Evolutionary conservation across 2,888 invertebrate genomes (phyloP).

Genomic region (Ectemnius continuus): DNA sequence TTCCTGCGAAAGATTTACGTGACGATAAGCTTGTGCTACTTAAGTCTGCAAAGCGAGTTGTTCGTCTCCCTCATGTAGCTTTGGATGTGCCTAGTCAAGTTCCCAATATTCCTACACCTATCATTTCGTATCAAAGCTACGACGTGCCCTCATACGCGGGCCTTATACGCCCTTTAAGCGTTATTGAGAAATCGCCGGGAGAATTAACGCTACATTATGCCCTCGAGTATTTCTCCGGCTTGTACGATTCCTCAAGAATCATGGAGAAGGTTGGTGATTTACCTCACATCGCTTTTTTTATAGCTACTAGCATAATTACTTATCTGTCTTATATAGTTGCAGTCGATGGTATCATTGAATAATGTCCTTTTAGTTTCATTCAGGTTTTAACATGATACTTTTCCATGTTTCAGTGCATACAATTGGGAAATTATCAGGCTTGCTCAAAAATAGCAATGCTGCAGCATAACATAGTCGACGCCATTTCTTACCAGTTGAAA

Average conservation of each 20-base stretch:
- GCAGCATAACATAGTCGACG: constrained; percentile 76
- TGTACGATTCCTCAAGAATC: constrained; percentile 73
- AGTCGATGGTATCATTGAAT: too few species aligned
- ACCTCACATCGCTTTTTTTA: background rate
- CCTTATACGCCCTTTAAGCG: constrained; percentile 67
- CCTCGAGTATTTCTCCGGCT: constrained; percentile 76
- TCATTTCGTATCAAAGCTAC: constrained; percentile 75
- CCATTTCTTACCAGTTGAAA: constrained; percentile 76
- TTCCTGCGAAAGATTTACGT: constrained; percentile 80
- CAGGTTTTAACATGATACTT: too few species aligned
- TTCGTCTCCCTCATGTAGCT: constrained; percentile 81
- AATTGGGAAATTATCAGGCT: constrained; percentile 78
- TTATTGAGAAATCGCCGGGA: constrained; percentile 72
- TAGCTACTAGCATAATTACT: background rate
- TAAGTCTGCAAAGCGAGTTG: constrained; percentile 86
- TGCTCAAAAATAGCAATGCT: constrained; percentile 78
- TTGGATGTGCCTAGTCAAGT: constrained; percentile 77
- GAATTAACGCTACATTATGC: constrained; percentile 76
- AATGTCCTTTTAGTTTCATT: too few species aligned
- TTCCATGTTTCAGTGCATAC: constrained; percentile 70
- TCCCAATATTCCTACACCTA: constrained; percentile 75
- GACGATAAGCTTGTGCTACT: constrained; percentile 82
- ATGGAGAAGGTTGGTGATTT: constrained; percentile 72
- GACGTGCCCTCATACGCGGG: constrained; percentile 72
- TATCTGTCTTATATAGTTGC: too few species aligned